Conservation (phyloP, 2,797 vertebrate species). For the Spondyliosoma cantharus region DNA sequence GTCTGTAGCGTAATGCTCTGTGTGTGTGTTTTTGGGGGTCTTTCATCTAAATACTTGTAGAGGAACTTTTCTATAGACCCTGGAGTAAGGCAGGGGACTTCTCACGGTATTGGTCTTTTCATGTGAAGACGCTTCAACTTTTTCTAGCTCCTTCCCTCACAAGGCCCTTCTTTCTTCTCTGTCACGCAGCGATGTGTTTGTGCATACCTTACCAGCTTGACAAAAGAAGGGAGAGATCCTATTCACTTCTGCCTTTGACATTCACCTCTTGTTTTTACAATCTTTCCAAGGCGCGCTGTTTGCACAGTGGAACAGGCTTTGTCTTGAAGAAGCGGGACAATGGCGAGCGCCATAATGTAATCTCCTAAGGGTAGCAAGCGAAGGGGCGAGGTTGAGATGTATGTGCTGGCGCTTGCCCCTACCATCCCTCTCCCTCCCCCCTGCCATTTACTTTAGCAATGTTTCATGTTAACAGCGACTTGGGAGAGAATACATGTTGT, state of each 20-base stretch:
- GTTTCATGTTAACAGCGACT: conserved; percentile 73
- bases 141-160: conserved; percentile 69
- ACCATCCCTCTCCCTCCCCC: conserved; percentile 35
- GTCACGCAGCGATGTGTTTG: conserved; percentile 88
- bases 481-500: conserved; percentile 70
- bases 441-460: conserved; percentile 60
- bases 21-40: conserved; percentile 60
- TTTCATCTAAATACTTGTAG: conserved; percentile 59
- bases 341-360: conserved; percentile 76
- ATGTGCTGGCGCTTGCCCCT: conserved; percentile 78
- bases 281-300: conserved; percentile 77
- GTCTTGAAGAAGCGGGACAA: conserved; percentile 79
- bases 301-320: conserved; percentile 78
- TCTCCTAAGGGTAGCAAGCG: conserved; percentile 73
- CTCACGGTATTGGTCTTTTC: conserved; percentile 77
- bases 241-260: conserved; percentile 79
- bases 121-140: conserved; percentile 73
- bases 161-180: conserved; percentile 87
- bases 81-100: conserved; percentile 70
- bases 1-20: conserved; percentile 38
- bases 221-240: conserved; percentile 78
- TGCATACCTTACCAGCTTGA: conserved; percentile 86
- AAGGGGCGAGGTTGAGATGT: conserved; percentile 70
- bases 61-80: conserved; percentile 52
- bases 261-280: conserved; percentile 83